These are phyloP conservation scores for Tapera naevia DNA, from an alignment of 2,797 vertebrate genomes.

Conservation along the genomic window DNA sequence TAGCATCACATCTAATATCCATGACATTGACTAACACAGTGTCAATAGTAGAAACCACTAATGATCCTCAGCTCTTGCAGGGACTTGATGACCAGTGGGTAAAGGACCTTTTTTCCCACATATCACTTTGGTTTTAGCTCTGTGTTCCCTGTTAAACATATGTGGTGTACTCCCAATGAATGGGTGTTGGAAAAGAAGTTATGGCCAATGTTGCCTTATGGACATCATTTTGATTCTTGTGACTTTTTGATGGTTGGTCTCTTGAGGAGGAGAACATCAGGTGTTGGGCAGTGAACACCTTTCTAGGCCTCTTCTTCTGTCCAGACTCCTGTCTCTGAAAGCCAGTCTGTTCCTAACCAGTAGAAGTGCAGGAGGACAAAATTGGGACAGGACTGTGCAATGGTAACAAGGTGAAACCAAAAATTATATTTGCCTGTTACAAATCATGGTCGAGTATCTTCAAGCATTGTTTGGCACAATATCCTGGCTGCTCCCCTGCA, in stretches of 20 bases:
- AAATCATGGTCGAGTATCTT: not conserved
- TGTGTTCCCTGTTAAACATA: not conserved
- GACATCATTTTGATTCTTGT: not conserved
- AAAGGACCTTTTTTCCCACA: not conserved
- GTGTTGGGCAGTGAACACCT: not conserved
- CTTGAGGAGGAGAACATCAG: not conserved
- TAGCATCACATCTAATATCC: not conserved
- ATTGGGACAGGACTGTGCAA: accelerated
- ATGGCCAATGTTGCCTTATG: not conserved
- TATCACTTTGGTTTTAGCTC: not conserved
- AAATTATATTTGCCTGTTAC: not conserved
- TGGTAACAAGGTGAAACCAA: not conserved
- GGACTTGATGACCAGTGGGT: not conserved
- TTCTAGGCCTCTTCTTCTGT: not conserved
- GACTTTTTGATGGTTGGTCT: not conserved
- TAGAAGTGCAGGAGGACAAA: not conserved
- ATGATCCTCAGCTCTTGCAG: not conserved
- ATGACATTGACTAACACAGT: not conserved
- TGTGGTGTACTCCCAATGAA: not conserved
- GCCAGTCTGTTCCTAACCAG: not conserved
- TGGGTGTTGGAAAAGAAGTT: not conserved
- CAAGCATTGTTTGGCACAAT: not conserved
- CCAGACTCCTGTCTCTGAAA: not conserved
- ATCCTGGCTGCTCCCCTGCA: not conserved
- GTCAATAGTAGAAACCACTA: not conserved